Base-by-base conservation (phyloP, 1,140 invertebrate species). In the Drosophila nigrodunni region DNA sequence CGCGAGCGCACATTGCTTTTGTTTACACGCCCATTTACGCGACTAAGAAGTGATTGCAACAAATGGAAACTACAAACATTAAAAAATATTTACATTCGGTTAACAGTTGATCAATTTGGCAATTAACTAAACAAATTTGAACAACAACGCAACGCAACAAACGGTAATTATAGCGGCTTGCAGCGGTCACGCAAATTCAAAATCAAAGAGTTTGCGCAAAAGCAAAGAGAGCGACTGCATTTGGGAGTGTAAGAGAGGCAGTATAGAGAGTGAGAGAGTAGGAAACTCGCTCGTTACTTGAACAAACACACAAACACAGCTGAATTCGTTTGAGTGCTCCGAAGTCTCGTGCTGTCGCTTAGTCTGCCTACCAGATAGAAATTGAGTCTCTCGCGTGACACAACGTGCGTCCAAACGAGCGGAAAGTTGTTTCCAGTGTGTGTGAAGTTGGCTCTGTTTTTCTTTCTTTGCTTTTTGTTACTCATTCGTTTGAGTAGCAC, bases 341-440 rank as follows among this genome's bases (percentile, higher is more conserved):
- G 65, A 77, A 82, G 69, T 80, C 69, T 66, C 77, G 60, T 82
- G 66, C 72, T 75, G 68, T 50, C 46, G 54, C 46, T 74, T 57
- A 61, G 68, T 65, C 65, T 70, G 75, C 72, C 58, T 59, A 43
- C 61, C 77, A 80, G 80, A 89, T 82, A 77, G 77, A 89, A 80
- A 89, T 89, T 91, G 80, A 72, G 70, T 91, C 74, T 91, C 83
- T 85, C 55, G 74, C 69, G 83, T 79, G 89, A 76, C 73, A 89
- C 80, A 91, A 91, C 88, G 87, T 90, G 82, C 78, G 79, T 80
- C 35, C 77, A 77, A 83, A 76, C 74, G 69, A 89, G 85, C 85
- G 85, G 85, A 89, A 89, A 89, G 83, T 88, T 88, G 25, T 79
- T 88, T 73, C 43, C 58, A 35, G 54, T 71, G 41, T 70, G 69